Percentiles rank a stretch among this genome's conserved stretches.
Evolutionary conservation across 2,113 vertebrate species (phyloP).

Genomic region (Martes martes): DNA sequence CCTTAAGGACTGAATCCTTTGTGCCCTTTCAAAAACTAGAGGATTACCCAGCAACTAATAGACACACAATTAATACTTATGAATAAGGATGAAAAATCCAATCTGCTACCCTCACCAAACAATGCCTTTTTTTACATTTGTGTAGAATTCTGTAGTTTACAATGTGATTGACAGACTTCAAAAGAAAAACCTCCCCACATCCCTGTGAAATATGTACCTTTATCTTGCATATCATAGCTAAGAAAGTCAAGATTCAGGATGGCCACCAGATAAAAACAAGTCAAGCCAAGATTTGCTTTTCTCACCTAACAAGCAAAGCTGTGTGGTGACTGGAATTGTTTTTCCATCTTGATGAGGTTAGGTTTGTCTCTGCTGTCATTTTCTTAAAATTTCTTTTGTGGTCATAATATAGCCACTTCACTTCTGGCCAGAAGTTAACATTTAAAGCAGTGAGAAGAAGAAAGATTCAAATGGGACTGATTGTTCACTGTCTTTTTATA

Average conservation of each 20-base stretch:
- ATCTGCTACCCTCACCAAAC: not conserved
- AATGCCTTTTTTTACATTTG: not conserved
- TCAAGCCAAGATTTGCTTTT: not conserved
- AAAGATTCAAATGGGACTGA: not conserved
- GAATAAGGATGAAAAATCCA: not conserved
- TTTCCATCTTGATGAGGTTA: not conserved
- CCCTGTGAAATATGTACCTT: not conserved
- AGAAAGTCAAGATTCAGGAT: not conserved
- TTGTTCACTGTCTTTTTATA: not conserved
- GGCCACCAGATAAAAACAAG: not conserved
- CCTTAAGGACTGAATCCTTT: not conserved
- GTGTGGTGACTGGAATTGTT: not conserved
- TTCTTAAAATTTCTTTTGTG: not conserved
- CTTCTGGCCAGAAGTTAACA: not conserved
- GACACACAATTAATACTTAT: not conserved
- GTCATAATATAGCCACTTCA: not conserved
- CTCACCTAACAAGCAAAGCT: not conserved
- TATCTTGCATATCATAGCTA: not conserved
- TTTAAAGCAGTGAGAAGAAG: not conserved
- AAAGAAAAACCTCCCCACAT: not conserved
- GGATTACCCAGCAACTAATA: constrained; percentile 3
- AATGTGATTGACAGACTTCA: not conserved
- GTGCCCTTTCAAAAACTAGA: not conserved
- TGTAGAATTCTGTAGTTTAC: not conserved
- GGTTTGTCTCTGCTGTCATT: not conserved